Evolutionary conservation across 1,140 invertebrate genomes (phyloP).

Genomic region (Ips nitidus): DNA sequence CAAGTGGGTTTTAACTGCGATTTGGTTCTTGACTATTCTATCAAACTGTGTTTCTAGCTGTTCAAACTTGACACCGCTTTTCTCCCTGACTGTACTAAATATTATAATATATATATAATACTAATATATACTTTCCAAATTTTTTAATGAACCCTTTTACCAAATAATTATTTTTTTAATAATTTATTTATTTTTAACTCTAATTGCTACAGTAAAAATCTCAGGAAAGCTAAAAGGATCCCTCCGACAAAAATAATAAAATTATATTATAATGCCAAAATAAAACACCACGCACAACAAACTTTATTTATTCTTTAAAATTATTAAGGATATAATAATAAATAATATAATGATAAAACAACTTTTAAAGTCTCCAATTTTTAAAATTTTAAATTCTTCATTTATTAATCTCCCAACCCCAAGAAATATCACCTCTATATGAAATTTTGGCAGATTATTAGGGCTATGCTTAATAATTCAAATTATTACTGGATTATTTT

Average conservation of each 20-base stretch:
- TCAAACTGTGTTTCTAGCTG: no score
- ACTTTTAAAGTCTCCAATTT: constrained; percentile 50
- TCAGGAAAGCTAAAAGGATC: constrained; percentile 51
- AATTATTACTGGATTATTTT: constrained; percentile 62
- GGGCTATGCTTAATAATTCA: constrained; percentile 54
- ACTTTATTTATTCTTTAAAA: no score
- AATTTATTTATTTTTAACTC: constrained; percentile 56
- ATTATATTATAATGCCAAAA: no score
- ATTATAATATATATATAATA: no score
- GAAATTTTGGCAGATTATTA: constrained; percentile 61
- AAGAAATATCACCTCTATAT: constrained; percentile 57
- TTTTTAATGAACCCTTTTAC: constrained; percentile 41
- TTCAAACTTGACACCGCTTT: no score
- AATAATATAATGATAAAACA: constrained; percentile 48
- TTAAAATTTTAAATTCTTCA: constrained; percentile 57
- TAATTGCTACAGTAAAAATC: constrained; percentile 56
- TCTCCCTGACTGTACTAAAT: no score
- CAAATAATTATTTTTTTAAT: constrained; percentile 50
- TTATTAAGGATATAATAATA: no score
- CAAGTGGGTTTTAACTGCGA: no score
- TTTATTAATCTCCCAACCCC: constrained; percentile 60
- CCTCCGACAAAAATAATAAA: constrained; percentile 53
- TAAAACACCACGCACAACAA: no score
- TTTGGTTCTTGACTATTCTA: no score
- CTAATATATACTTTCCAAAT: constrained; percentile 7